Percentiles rank a stretch among this genome's conserved stretches.
Evolutionary conservation across 1,140 invertebrate genomes (phyloP).

Genomic region (Chrysoperla carnea): DNA sequence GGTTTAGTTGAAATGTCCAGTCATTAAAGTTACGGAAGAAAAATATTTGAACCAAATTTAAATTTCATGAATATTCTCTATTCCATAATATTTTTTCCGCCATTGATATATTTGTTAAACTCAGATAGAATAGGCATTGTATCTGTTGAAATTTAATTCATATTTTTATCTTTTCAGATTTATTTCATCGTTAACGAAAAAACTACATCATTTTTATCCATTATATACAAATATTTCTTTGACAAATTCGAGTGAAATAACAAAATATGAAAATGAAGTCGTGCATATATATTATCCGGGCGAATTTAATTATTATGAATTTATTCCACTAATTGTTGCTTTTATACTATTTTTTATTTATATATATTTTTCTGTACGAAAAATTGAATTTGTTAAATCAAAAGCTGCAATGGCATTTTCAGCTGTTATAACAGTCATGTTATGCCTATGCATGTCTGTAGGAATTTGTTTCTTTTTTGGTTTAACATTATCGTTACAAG

Average conservation of each 20-base stretch:
- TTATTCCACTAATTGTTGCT: slow-evolving; percentile 65
- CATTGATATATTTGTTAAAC: too few species aligned
- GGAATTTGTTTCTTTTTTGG: slow-evolving; percentile 89
- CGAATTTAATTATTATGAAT: slow-evolving; percentile 71
- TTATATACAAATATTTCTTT: slow-evolving; percentile 34
- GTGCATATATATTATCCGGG: slow-evolving; percentile 73
- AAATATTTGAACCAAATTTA: too few species aligned
- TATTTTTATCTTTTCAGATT: slow-evolving; percentile 39
- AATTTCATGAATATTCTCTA: too few species aligned
- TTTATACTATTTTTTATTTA: slow-evolving; percentile 80
- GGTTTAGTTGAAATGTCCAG: too few species aligned
- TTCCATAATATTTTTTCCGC: too few species aligned
- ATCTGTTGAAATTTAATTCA: not conserved
- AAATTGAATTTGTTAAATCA: slow-evolving; percentile 86
- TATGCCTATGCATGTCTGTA: slow-evolving; percentile 82
- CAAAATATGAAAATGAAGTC: slow-evolving; percentile 22
- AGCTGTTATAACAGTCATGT: slow-evolving; percentile 72
- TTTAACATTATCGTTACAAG: slow-evolving; percentile 53
- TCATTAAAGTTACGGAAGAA: too few species aligned
- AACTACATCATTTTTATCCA: slow-evolving; percentile 52
- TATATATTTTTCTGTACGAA: slow-evolving; percentile 86
- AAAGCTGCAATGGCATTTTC: slow-evolving; percentile 81
- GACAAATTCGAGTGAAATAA: slow-evolving; percentile 10
- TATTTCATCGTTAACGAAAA: slow-evolving; percentile 49
- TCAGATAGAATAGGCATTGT: not conserved